phyloP scores from a whole-genome alignment of 2,797 vertebrate genomes.

The Pelobates cultripes region DNA sequence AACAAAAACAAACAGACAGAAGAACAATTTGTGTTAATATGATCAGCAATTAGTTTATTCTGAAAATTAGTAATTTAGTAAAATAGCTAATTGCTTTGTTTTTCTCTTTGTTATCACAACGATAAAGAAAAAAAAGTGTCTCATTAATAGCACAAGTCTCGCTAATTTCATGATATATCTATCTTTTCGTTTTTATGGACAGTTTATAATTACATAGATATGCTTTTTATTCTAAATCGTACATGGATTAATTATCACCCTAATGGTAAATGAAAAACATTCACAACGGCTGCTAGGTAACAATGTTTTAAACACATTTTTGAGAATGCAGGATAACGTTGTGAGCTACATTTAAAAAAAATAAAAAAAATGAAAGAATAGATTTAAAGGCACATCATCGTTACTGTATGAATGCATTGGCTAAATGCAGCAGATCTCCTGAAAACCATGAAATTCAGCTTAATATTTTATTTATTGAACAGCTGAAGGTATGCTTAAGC shows the following conservation, averaged over 20 bases:
- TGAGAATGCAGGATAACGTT: not conserved
- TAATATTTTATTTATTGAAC: no score
- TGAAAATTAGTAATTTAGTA: not conserved
- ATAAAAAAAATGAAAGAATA: not conserved
- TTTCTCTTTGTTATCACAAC: not conserved
- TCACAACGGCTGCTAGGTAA: not conserved
- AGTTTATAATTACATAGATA: conserved; percentile 1
- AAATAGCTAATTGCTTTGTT: conserved; percentile 4
- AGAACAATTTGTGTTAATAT: not conserved
- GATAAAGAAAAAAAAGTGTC: not conserved
- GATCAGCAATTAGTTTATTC: conserved; percentile 3
- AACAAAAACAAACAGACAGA: no score
- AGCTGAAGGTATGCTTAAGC: no score
- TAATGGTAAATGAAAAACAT: conserved; percentile 1
- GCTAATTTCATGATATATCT: not conserved
- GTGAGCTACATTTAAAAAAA: not conserved
- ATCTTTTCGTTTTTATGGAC: not conserved
- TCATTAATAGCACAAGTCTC: not conserved
- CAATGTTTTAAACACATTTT: not conserved
- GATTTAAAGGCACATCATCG: no score
- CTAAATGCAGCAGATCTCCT: no score
- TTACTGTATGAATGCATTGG: no score
- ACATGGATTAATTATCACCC: conserved; percentile 3
- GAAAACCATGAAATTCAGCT: no score
- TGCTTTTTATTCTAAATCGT: not conserved